phyloP scores from a whole-genome alignment of 2,797 vertebrate species.

The Rhinogobio ventralis region DNA sequence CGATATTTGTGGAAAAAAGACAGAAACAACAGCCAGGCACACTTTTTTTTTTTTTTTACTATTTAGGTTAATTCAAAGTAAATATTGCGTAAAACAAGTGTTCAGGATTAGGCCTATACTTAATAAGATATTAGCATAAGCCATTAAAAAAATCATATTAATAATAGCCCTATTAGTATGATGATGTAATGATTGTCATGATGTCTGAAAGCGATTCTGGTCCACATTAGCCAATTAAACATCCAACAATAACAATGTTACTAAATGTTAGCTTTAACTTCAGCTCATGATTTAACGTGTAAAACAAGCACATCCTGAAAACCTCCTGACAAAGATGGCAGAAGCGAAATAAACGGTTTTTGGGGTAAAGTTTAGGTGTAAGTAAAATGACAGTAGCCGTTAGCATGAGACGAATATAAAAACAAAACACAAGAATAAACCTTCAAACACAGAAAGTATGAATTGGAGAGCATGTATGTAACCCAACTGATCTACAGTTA shows the following conservation, averaged over 20 bases:
- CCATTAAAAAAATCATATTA: neutral
- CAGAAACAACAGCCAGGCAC: neutral
- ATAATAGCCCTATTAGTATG: neutral
- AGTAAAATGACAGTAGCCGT: neutral
- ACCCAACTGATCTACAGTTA: neutral
- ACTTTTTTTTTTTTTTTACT: too few species aligned
- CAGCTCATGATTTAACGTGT: neutral
- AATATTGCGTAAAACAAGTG: neutral
- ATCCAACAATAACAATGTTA: neutral
- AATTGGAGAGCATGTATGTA: neutral
- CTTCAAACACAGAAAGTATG: neutral
- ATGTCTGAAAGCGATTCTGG: neutral
- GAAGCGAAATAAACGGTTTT: neutral
- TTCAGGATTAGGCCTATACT: neutral
- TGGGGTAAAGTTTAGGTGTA: neutral
- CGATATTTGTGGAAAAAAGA: neutral
- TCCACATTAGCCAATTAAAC: neutral
- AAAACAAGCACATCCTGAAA: conserved; percentile 1
- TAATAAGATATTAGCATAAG: neutral
- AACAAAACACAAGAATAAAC: neutral
- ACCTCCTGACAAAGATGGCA: neutral
- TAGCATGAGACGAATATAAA: neutral
- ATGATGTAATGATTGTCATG: neutral
- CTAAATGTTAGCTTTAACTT: neutral
- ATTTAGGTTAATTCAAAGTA: neutral